phyloP scores from a whole-genome alignment of 1,140 invertebrate genomes.

The Leptinotarsa undecemlineata region DNA sequence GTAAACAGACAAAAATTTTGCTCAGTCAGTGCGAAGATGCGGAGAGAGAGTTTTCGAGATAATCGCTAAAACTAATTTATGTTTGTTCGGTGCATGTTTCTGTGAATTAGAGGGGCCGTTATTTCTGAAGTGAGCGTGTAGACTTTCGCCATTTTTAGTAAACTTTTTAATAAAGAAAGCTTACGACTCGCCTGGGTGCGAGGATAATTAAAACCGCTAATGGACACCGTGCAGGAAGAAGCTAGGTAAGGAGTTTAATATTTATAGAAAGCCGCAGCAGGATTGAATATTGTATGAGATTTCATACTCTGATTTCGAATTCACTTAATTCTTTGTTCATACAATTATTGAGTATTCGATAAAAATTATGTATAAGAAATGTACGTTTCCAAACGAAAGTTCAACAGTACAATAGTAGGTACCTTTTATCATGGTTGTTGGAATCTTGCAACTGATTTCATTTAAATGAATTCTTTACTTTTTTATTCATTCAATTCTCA shows the following conservation, averaged over 20 bases:
- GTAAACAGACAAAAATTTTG: no score
- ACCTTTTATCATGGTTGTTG: no score
- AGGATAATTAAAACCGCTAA: slow-evolving; percentile 40
- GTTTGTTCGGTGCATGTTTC: background rate
- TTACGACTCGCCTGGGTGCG: slow-evolving; percentile 35
- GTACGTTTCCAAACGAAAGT: no score
- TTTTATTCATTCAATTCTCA: no score
- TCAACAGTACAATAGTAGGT: no score
- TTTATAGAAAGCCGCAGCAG: background rate
- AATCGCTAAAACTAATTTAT: slow-evolving; percentile 4
- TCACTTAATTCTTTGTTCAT: no score
- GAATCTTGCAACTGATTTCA: no score
- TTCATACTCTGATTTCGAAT: no score
- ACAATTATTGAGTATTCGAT: no score
- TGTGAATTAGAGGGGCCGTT: slow-evolving; percentile 10
- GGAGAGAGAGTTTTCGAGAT: background rate
- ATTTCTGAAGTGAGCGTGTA: slow-evolving; percentile 15
- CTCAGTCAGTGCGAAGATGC: background rate
- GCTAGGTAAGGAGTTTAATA: slow-evolving; percentile 43
- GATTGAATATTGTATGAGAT: no score
- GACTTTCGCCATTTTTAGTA: slow-evolving; percentile 23
- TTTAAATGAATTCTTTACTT: no score
- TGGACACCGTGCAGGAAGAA: slow-evolving; percentile 49
- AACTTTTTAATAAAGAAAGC: slow-evolving; percentile 43
- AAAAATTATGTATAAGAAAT: no score